Base-by-base conservation (phyloP, 2,797 vertebrate genomes). In the Ptychobarbus kaznakovi region DNA sequence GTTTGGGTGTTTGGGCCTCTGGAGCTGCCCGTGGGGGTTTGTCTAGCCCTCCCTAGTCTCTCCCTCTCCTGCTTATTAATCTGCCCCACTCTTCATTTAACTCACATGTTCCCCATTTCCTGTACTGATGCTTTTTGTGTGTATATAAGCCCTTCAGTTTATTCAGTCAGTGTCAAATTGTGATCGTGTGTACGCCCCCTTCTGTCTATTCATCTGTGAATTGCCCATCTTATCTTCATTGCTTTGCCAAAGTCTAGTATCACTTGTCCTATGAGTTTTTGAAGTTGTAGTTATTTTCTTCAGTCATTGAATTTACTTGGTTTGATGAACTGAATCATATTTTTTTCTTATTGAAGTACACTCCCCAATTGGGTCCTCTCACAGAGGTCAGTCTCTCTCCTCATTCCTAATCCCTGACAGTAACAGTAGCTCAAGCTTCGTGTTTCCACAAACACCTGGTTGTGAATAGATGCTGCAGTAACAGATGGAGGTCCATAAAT, bases 401-500 rank as follows among this genome's bases (percentile, higher is more conserved):
- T 32, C 25, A 32, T 74, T 74, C 72, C 49, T 22, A 75, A 53
- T 53, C 49, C 28, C 10, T 13, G 18, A 22, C 49, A 22, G 22
- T n/a, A 77, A 28, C 53, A 40, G 32, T 22, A 68, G 32, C 73
- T 53, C 58, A 66, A 32, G 40, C 15, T 10, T 66, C 10, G 0
- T 46, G 66, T 76, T 25, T 61, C 44, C 51, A 65, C 66, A 81
- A 25, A 77, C 49, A 69, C 80, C 28, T 56, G 32, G 11, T 35
- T 38, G 4, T 49, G 51, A 82, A 80, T 63, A 80, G 13, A 40
- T 66, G 65, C 3, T 1, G 13, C n/a, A 63, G 35, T 66, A 85
- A 63, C 93, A 93, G 90, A 92, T 90, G 91, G 92, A 91, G 85
- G 83, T 65, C 35, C 88, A 87, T 93, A 92, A 93, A 93, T 94